Percentiles rank a stretch among this genome's conserved stretches.
phyloP scores from a whole-genome alignment of 1,140 invertebrate genomes.

The Tetramorium alpestre region DNA sequence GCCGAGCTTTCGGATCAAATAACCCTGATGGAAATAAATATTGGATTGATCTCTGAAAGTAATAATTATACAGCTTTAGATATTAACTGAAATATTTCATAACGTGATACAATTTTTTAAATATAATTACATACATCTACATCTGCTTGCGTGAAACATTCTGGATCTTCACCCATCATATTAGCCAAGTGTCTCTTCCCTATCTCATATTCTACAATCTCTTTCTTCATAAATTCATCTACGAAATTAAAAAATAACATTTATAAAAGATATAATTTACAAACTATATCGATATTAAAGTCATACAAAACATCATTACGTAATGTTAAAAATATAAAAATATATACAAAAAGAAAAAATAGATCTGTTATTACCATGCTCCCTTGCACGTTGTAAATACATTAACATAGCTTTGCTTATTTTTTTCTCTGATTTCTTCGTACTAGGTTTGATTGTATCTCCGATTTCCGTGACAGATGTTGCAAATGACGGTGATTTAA shows the following conservation, averaged over 20 bases:
- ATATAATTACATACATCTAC: constrained; percentile 90
- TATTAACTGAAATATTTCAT: constrained; percentile 2
- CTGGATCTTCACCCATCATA: constrained; percentile 98
- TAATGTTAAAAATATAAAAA: background rate
- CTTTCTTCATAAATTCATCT: constrained; percentile 94
- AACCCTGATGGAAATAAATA: constrained; percentile 97
- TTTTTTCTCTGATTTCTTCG: constrained; percentile 80
- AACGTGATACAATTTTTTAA: constrained; percentile 5
- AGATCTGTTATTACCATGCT: constrained; percentile 87
- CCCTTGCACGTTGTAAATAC: constrained; percentile 93
- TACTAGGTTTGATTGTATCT: background rate
- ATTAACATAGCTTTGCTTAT: constrained; percentile 95
- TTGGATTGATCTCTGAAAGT: constrained; percentile 92
- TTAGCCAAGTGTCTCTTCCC: constrained; percentile 98
- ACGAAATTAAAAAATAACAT: constrained; percentile 65
- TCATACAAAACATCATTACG: background rate
- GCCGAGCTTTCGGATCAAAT: constrained; percentile 92
- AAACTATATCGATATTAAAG: background rate
- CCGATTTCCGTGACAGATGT: background rate
- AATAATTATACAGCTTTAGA: constrained; percentile 48
- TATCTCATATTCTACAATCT: constrained; percentile 94
- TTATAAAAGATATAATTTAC: constrained; percentile 87
- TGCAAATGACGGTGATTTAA: constrained; percentile 6
- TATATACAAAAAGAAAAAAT: background rate
- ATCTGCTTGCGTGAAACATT: constrained; percentile 94